These are phyloP conservation scores for Oreochromis niloticus DNA, from an alignment of 2,113 vertebrate genomes.

Conservation along the genomic window DNA sequence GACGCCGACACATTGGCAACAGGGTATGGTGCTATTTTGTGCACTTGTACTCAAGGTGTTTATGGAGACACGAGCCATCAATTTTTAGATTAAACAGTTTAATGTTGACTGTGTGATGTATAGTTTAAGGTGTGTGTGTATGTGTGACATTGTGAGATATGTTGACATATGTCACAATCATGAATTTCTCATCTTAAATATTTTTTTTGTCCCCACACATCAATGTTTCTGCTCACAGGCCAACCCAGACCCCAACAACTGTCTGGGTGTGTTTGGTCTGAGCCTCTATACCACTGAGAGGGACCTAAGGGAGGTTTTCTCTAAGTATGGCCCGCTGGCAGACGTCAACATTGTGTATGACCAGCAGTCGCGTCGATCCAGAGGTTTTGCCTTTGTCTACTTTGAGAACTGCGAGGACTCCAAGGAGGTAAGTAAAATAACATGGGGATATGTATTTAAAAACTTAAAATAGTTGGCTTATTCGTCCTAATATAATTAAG, in stretches of 20 bases:
- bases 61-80: not conserved
- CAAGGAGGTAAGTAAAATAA: constrained; percentile 80
- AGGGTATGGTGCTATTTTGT: constrained; percentile 19
- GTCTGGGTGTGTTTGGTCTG: constrained; percentile 93
- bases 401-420: constrained; percentile 91
- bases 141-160: not conserved
- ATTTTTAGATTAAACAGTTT: not conserved
- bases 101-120: not conserved
- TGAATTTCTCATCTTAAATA: not conserved
- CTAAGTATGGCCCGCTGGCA: constrained; percentile 85
- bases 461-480: not conserved
- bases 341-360: constrained; percentile 95
- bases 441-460: not conserved
- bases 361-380: constrained; percentile 89
- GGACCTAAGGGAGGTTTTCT: constrained; percentile 93
- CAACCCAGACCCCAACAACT: constrained; percentile 90
- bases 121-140: not conserved
- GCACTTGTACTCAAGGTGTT: not conserved
- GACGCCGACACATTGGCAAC: constrained; percentile 62
- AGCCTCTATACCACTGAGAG: constrained; percentile 95
- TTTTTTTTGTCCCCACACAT: not conserved
- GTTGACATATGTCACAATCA: not conserved
- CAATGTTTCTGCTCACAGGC: constrained; percentile 66
- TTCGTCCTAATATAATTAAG: not conserved
- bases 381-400: constrained; percentile 96